A percentile compares a stretch with the other conserved stretches of the same genome.
Conservation (phyloP, 1,140 invertebrate species). For the Uloborus diversus region DNA sequence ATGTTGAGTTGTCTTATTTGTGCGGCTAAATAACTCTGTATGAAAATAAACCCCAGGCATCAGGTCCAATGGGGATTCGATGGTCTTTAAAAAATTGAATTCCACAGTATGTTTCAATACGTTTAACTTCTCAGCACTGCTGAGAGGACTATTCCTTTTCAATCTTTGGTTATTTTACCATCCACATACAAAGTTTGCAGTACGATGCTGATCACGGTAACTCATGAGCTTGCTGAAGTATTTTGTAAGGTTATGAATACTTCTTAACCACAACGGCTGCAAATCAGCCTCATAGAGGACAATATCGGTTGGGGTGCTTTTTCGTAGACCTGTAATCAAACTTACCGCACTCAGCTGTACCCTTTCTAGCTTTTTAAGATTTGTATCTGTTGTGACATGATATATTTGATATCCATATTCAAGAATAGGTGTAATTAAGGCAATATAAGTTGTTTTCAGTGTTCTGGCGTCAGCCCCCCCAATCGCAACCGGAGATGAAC, state of each 20-base stretch:
- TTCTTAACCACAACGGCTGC: not conserved
- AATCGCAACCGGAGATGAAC: too few relatives aligned
- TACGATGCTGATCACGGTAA: not conserved
- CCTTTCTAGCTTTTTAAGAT: too few relatives aligned
- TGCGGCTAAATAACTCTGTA: not conserved
- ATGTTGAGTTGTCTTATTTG: not conserved
- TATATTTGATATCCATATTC: too few relatives aligned
- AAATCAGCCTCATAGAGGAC: too few relatives aligned
- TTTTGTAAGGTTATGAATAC: slow-evolving; percentile 7
- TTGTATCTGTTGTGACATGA: too few relatives aligned
- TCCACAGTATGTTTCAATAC: not conserved
- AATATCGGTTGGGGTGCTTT: too few relatives aligned
- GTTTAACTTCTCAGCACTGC: not conserved
- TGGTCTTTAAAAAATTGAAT: slow-evolving; percentile 1
- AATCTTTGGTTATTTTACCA: slow-evolving; percentile 9
- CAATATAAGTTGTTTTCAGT: too few relatives aligned
- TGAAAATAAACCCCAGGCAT: not conserved
- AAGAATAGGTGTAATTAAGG: too few relatives aligned
- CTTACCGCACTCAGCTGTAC: too few relatives aligned
- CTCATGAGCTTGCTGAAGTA: slow-evolving; percentile 8
- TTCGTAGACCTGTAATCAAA: too few relatives aligned
- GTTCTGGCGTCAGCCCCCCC: too few relatives aligned
- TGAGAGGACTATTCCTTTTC: slow-evolving; percentile 6
- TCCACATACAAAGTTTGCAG: not conserved
- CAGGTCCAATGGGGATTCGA: not conserved